phyloP scores from a whole-genome alignment of 1,140 invertebrate species.

The Homarus americanus region DNA sequence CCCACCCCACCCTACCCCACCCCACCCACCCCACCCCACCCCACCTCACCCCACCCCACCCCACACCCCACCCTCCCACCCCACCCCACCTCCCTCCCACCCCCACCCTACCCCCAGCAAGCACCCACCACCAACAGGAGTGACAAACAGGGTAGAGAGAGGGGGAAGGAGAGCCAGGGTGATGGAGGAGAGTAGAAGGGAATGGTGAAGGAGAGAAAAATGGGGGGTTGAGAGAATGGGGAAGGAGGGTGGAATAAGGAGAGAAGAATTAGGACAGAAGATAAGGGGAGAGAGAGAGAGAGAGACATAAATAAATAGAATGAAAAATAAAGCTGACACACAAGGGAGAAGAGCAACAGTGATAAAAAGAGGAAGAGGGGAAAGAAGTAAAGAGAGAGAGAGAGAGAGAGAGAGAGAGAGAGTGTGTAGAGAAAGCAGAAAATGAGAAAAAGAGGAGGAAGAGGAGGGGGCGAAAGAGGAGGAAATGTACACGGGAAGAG shows the following conservation, averaged over 20 bases:
- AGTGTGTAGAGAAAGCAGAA: background rate
- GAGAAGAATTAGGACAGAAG: background rate
- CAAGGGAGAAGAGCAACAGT: background rate
- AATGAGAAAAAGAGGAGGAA: background rate
- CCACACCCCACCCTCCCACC: no score
- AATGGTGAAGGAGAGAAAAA: background rate
- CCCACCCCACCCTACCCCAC: no score
- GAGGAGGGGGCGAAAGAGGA: background rate
- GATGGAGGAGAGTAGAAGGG: background rate
- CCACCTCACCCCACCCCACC: no score
- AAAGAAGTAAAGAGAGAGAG: background rate
- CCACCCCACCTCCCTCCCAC: no score
- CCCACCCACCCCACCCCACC: no score
- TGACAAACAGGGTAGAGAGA: no score
- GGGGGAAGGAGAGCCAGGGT: no score
- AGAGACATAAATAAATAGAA: no score
- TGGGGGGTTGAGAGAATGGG: background rate
- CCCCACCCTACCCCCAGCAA: no score
- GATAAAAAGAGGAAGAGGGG: background rate
- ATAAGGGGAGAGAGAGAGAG: background rate
- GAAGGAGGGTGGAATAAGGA: background rate
- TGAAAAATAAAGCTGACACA: background rate
- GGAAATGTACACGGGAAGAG: no score
- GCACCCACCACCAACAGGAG: no score
- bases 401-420: background rate